Conservation (phyloP, 64 coral and sea anemone species). For the Acropora yongei region DNA sequence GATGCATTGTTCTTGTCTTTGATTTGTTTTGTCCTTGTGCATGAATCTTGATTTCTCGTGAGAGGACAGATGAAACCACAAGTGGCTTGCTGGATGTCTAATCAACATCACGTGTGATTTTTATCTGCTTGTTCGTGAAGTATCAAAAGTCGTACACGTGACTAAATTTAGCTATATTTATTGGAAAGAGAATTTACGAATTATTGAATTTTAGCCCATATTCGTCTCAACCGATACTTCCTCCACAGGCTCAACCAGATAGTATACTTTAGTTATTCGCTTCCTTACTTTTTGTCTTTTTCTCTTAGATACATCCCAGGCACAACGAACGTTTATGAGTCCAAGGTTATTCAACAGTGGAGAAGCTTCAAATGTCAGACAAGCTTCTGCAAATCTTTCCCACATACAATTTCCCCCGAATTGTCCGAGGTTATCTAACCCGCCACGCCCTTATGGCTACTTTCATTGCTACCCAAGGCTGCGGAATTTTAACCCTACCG, state of each 20-base stretch:
- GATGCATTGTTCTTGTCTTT: too few species aligned
- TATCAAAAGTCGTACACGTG: too few species aligned
- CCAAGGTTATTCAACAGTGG: background rate
- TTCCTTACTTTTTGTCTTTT: background rate
- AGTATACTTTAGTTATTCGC: background rate
- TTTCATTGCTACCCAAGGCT: background rate
- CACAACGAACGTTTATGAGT: background rate
- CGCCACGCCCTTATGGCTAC: background rate
- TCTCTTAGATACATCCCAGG: background rate
- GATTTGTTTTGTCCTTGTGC: too few species aligned
- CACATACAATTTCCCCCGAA: background rate
- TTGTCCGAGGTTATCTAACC: background rate
- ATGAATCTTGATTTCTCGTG: too few species aligned
- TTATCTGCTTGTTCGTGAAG: too few species aligned
- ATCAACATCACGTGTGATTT: too few species aligned
- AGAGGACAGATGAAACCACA: too few species aligned
- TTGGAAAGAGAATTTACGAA: too few species aligned
- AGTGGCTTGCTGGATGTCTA: too few species aligned
- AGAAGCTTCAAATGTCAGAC: background rate
- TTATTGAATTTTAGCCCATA: too few species aligned
- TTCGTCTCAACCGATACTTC: too few species aligned
- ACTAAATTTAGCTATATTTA: too few species aligned
- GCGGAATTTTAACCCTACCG: background rate
- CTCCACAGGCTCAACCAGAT: background rate
- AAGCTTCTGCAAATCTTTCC: background rate